A percentile compares a stretch with the other conserved stretches of the same genome.
phyloP scores from a whole-genome alignment of 64 coral and sea anemone genomes.

The Hydrozoanthus tunicans region DNA sequence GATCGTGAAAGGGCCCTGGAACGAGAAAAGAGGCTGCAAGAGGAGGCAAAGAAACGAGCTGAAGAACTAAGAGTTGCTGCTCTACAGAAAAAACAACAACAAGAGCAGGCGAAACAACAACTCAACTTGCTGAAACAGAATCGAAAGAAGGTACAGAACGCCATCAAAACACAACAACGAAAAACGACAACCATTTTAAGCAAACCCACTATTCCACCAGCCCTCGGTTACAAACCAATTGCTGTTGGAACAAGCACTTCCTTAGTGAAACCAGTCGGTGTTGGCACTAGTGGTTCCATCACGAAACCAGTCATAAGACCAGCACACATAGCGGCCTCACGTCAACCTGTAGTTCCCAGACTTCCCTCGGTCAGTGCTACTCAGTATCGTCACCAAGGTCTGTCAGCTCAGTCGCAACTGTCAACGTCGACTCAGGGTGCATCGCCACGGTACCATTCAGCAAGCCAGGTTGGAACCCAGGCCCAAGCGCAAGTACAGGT shows the following conservation, averaged over 20 bases:
- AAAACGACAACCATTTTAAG: constrained; percentile 53
- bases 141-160: constrained; percentile 92
- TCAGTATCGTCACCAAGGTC: constrained; percentile 33
- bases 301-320: not conserved
- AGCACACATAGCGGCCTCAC: not conserved
- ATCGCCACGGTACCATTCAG: not conserved
- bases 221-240: constrained; percentile 43
- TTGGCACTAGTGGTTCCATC: not conserved
- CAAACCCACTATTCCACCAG: constrained; percentile 30
- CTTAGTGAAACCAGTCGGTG: not conserved
- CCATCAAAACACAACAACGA: constrained; percentile 91
- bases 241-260: constrained; percentile 19
- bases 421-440: not conserved
- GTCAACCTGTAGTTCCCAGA: constrained; percentile 25
- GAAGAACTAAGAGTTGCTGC: constrained; percentile 84
- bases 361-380: constrained; percentile 5
- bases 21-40: constrained; percentile 92
- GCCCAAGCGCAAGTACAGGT: not conserved
- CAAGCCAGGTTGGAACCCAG: constrained; percentile 24
- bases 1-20: constrained; percentile 88
- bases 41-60: constrained; percentile 79
- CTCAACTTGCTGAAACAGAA: constrained; percentile 79
- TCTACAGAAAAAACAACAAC: constrained; percentile 90
- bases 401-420: constrained; percentile 7
- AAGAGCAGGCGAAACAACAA: constrained; percentile 94